Evolutionary conservation across 2,888 invertebrate species (phyloP).

Genomic region (Stenodera caucasica): DNA sequence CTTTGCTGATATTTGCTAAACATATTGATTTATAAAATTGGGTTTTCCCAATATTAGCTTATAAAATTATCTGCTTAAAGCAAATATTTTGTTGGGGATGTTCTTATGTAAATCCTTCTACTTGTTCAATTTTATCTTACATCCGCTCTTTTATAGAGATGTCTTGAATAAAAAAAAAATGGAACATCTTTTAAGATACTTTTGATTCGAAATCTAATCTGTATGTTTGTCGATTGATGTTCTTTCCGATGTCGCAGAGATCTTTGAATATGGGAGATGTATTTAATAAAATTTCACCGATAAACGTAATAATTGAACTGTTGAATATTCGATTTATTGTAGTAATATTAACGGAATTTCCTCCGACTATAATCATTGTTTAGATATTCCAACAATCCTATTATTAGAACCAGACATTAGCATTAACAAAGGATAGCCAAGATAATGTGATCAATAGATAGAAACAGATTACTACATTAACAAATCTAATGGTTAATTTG

Average conservation of each 20-base stretch:
- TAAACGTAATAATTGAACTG: neutral
- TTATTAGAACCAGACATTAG: neutral
- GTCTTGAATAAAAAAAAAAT: neutral
- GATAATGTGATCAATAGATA: neutral
- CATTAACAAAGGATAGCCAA: neutral
- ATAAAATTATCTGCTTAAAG: constrained; percentile 19
- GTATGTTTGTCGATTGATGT: neutral
- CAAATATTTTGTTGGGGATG: constrained; percentile 20
- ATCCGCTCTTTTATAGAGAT: neutral
- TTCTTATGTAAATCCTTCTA: constrained; percentile 15
- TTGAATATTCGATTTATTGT: neutral
- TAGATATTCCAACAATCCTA: neutral
- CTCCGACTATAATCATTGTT: neutral
- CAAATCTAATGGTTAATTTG: neutral
- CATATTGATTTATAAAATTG: constrained; percentile 22
- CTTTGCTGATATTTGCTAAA: constrained; percentile 11
- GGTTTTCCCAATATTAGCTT: constrained; percentile 12
- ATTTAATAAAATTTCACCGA: neutral
- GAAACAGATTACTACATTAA: neutral
- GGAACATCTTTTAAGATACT: neutral
- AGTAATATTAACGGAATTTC: neutral
- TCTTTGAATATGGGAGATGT: neutral
- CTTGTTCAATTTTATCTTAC: constrained; percentile 11
- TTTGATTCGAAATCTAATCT: neutral
- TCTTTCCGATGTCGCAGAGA: neutral